Evolutionary conservation across 2,888 invertebrate species (phyloP), one percentile per base, ranked within the genome.

Genomic region (Dugesia japonica): DNA sequence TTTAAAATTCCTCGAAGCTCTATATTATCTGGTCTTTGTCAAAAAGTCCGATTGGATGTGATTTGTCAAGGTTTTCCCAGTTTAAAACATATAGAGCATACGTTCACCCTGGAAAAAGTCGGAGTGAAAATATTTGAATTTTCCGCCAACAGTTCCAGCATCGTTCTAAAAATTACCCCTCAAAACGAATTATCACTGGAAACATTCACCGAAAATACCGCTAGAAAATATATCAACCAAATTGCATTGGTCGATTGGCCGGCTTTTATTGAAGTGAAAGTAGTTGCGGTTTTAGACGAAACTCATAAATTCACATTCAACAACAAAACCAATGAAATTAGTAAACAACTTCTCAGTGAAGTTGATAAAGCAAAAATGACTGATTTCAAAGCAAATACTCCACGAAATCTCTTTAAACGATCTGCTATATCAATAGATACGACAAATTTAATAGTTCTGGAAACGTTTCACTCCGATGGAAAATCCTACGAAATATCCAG

Each of bases 61-160:
- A 89, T 90, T 82, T 91, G 89, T 84, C 90, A 91, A 0, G 95
- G 95, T 13, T 97, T 97, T 84, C 94, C 95, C 0, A 92, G 92
- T 0, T 88, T 94, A 85, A 89, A 89, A 80, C 90, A 93, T 84
- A 86, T 95, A 42, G 86, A 89, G 27, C 92, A 92, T 83, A 87
- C 91, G 91, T 87, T 88, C 33, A 83, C 83, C 28, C 81, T 92
- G 77, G 87, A 88, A 80, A 88, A 88, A 80, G 87, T 87, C 20
- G 89, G 88, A 80, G 91, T 94, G 4, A 90, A 89, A 84, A 92
- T 97, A 0, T 97, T 97, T 85, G 92, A 94, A 81, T 89, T 89
- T 82, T 87, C 88, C 26, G 91, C 92, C 26, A 87, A 90, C 76
- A 89, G 89, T 78, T 90, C 91, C 77, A 94, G 89, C 82, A 89